phyloP scores from a whole-genome alignment of 2,113 vertebrate genomes.

The Lycocorax pyrrhopterus region DNA sequence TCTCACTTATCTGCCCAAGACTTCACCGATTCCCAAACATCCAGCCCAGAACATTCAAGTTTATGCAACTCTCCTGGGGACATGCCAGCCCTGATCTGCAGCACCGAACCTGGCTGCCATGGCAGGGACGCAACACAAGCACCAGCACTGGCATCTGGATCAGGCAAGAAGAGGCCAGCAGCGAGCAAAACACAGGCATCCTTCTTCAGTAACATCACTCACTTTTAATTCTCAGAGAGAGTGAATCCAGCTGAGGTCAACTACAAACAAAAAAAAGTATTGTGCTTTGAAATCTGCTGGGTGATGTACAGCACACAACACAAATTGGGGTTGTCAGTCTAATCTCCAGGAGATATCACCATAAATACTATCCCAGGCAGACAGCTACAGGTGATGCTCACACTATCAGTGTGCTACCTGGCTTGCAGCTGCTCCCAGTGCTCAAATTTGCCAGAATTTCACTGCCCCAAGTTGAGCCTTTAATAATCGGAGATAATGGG shows the following conservation, averaged over 20 bases:
- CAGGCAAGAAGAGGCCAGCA: background rate
- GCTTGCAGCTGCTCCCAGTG: background rate
- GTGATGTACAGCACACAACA: background rate
- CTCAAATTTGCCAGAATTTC: background rate
- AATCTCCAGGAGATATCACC: background rate
- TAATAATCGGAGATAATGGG: background rate
- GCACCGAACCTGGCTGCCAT: background rate
- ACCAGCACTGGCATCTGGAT: background rate
- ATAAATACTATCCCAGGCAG: background rate
- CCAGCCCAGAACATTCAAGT: background rate
- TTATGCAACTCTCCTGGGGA: accelerated
- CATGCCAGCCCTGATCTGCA: accelerated
- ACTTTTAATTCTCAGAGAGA: background rate
- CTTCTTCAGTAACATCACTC: background rate
- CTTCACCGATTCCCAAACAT: background rate
- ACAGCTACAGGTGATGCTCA: background rate
- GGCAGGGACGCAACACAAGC: accelerated
- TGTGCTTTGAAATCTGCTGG: background rate
- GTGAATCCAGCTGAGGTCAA: background rate
- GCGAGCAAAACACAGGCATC: background rate
- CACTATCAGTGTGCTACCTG: background rate
- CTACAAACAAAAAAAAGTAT: background rate
- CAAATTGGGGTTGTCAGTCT: background rate
- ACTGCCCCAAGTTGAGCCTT: background rate
- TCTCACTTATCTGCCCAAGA: background rate